Percentiles rank a stretch among this genome's conserved stretches.
phyloP scores from a whole-genome alignment of 1,140 invertebrate species.

The Drosophila quadrilineata region DNA sequence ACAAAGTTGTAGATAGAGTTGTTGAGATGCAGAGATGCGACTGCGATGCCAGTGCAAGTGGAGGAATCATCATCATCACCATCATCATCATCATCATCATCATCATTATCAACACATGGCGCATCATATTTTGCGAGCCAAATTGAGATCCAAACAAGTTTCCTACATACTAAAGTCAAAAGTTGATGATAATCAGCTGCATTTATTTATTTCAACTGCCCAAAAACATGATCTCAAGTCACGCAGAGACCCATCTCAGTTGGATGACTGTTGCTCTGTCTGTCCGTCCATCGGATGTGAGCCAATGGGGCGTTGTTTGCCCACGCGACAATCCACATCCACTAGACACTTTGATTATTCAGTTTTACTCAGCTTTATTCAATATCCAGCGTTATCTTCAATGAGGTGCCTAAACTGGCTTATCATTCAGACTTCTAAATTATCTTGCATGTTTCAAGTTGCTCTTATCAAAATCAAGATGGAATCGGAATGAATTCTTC shows the following conservation, averaged over 20 bases:
- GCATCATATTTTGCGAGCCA: constrained; percentile 31
- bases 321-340: constrained; percentile 39
- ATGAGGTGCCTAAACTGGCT: constrained; percentile 32
- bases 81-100: too few species aligned
- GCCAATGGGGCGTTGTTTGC: constrained; percentile 15
- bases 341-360: neutral
- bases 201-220: constrained; percentile 40
- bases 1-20: constrained; percentile 15
- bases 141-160: constrained; percentile 23
- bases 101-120: too few species aligned
- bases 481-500: neutral
- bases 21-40: constrained; percentile 13
- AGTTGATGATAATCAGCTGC: constrained; percentile 25
- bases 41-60: constrained; percentile 21
- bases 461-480: too few species aligned
- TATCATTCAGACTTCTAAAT: constrained; percentile 14
- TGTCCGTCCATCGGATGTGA: too few species aligned
- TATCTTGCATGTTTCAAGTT: too few species aligned
- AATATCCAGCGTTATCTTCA: constrained; percentile 18
- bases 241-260: constrained; percentile 4
- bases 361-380: neutral
- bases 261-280: constrained; percentile 6
- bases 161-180: constrained; percentile 4
- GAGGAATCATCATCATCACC: too few species aligned
- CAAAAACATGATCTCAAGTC: constrained; percentile 38